Base-by-base conservation (phyloP, 53 echinoderm and acorn worm species). In the Holothuria scabra region DNA sequence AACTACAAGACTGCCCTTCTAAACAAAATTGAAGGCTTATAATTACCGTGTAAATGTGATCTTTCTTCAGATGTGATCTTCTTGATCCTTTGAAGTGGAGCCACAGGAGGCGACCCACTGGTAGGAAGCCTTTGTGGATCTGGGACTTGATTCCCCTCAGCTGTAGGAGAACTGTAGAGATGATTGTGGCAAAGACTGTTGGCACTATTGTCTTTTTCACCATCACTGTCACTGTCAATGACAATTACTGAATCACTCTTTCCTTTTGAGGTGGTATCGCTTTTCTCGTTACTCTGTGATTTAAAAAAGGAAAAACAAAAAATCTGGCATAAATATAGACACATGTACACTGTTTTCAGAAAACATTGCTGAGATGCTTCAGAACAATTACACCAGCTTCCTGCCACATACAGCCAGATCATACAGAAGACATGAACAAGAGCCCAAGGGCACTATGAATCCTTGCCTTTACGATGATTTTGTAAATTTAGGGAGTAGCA, bases 191-290 rank as follows among this genome's bases (percentile, higher is more conserved):
- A 46, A 26, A 30, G 75, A 44, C 76, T 57, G 16, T 56, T 63
- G 29, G 62, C 32, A 33, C 60, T 65, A 30, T 84, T 86, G 80
- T 96, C 96, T 76, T 88, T 85, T 87, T 96, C 96, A 48, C 93
- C 92, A 80, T 96, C 96, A 61, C 96, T 96, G 88, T 96, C 96
- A 83, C 96, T 96, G 90, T 96, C 96, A 63, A 96, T 96, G 75
- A 96, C 90, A 84, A 96, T 96, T 56, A 96, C 93, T 9, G 96
- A 91, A 37, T 96, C 96, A 56, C 87, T 90, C 68, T 92, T 93
- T 35, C 84, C 62, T 63, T 57, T 78, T 24, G 49, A 32, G 32
- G 12, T 78, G 28, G 58, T 55, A 29, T 76, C 76, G 10, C 46
- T 49, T 55, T 55, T 76, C 52, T 76, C 57, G 31, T 78, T 78